These are phyloP conservation scores for Panorpa germanica DNA, from an alignment of 2,888 invertebrate genomes.

Conservation along the genomic window DNA sequence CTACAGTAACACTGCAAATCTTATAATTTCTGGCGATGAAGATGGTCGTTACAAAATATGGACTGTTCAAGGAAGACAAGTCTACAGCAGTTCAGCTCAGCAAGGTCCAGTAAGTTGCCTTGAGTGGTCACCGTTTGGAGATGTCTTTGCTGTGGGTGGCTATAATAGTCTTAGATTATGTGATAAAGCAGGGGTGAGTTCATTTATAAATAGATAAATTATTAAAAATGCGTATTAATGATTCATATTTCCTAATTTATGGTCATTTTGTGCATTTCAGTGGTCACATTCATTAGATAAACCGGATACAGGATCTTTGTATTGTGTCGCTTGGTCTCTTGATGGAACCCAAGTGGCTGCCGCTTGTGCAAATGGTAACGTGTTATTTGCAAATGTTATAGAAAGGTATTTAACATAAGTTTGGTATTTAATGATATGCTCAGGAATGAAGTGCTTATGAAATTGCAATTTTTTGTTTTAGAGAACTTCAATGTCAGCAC, in stretches of 20 bases:
- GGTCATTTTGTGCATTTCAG: slow-evolving; percentile 25
- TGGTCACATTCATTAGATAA: slow-evolving; percentile 91
- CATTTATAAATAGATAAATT: slow-evolving; percentile 3
- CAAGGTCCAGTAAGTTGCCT: slow-evolving; percentile 84
- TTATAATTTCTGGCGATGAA: slow-evolving; percentile 90
- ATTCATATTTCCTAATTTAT: slow-evolving; percentile 3
- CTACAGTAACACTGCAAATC: slow-evolving; percentile 86
- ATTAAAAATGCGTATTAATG: slow-evolving; percentile 5
- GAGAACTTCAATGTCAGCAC: slow-evolving; percentile 66
- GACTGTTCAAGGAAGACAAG: slow-evolving; percentile 77
- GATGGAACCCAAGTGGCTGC: slow-evolving; percentile 93
- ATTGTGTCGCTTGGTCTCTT: slow-evolving; percentile 78
- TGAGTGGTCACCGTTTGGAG: slow-evolving; percentile 82
- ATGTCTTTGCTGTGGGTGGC: slow-evolving; percentile 80
- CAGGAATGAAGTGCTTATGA: not conserved
- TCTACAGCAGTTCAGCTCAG: slow-evolving; percentile 70
- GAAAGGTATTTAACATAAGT: slow-evolving; percentile 36
- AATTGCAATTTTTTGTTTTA: slow-evolving; percentile 20
- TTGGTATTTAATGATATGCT: not conserved
- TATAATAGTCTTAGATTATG: slow-evolving; percentile 85
- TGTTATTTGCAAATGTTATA: slow-evolving; percentile 80
- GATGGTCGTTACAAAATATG: slow-evolving; percentile 74
- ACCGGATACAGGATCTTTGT: slow-evolving; percentile 75
- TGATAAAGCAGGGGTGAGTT: slow-evolving; percentile 75
- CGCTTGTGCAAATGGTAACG: slow-evolving; percentile 82